These are phyloP conservation scores for Steinernema feltiae DNA, from an alignment of 1,140 invertebrate genomes.

Conservation along the genomic window DNA sequence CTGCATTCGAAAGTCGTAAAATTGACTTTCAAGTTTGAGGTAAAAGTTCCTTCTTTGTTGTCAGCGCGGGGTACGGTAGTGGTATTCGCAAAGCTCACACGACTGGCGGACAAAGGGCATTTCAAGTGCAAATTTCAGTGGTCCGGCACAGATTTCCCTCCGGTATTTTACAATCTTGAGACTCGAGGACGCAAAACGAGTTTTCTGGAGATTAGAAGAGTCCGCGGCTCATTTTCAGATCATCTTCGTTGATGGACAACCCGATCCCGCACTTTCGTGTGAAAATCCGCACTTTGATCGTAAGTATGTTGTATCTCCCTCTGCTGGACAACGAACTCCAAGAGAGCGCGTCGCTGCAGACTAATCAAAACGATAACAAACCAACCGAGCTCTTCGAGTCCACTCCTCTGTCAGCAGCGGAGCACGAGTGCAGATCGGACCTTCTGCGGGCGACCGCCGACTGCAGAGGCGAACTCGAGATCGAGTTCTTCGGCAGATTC, in stretches of 20 bases:
- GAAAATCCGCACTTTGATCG: too few species aligned
- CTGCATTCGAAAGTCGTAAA: neutral
- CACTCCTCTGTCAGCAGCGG: neutral
- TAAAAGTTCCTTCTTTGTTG: too few species aligned
- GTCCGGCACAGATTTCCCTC: too few species aligned
- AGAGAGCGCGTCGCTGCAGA: neutral
- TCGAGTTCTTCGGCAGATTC: neutral
- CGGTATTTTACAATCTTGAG: too few species aligned
- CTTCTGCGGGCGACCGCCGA: neutral
- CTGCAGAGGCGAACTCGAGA: neutral
- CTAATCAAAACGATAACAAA: neutral
- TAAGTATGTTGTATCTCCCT: too few species aligned
- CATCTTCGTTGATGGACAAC: too few species aligned
- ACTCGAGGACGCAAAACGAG: too few species aligned
- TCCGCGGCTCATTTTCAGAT: too few species aligned
- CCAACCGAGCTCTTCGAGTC: constrained; percentile 3
- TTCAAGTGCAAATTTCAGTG: neutral
- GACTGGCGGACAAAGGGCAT: neutral
- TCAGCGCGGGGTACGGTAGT: too few species aligned
- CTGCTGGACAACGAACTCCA: too few species aligned
- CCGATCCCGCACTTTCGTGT: too few species aligned
- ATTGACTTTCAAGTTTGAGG: neutral
- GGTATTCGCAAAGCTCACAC: neutral
- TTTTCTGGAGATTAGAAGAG: too few species aligned
- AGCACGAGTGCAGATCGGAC: neutral